Conservation (phyloP, 2,888 invertebrate genomes). For the Hydrotaea cyrtoneurina region DNA sequence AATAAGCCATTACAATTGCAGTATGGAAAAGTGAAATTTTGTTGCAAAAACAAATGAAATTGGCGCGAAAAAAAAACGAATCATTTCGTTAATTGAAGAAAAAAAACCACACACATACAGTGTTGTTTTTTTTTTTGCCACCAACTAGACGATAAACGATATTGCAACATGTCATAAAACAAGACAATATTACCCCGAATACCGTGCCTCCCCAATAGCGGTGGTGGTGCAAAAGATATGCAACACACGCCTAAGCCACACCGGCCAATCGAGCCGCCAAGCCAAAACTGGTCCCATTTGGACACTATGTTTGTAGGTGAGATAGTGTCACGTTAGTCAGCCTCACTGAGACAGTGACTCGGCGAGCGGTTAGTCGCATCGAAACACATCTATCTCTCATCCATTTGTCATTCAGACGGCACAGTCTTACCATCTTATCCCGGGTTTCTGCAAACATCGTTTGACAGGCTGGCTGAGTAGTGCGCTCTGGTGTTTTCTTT, state of each 20-base stretch:
- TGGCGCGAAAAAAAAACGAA: slow-evolving; percentile 16
- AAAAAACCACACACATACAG: not conserved
- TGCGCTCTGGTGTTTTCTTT: not conserved
- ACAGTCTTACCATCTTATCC: slow-evolving; percentile 8
- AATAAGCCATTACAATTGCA: not conserved
- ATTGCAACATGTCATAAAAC: slow-evolving; percentile 60
- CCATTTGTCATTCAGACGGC: slow-evolving; percentile 33
- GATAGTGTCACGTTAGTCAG: slow-evolving; percentile 23
- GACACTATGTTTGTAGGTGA: slow-evolving; percentile 65
- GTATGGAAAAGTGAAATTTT: slow-evolving; percentile 36
- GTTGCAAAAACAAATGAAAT: not conserved
- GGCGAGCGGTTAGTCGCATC: too few relatives aligned
- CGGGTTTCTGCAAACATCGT: not conserved
- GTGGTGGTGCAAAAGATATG: too few relatives aligned
- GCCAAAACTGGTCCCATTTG: slow-evolving; percentile 52
- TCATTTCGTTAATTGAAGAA: slow-evolving; percentile 41
- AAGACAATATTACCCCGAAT: slow-evolving; percentile 22
- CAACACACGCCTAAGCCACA: not conserved
- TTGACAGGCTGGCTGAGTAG: not conserved
- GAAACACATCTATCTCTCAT: not conserved
- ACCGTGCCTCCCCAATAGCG: not conserved
- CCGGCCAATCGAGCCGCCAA: slow-evolving; percentile 18
- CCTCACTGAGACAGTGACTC: not conserved
- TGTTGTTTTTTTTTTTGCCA: slow-evolving; percentile 3
- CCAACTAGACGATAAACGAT: slow-evolving; percentile 13